phyloP scores from a whole-genome alignment of 2,888 invertebrate species.

The Osmoderma eremita region DNA sequence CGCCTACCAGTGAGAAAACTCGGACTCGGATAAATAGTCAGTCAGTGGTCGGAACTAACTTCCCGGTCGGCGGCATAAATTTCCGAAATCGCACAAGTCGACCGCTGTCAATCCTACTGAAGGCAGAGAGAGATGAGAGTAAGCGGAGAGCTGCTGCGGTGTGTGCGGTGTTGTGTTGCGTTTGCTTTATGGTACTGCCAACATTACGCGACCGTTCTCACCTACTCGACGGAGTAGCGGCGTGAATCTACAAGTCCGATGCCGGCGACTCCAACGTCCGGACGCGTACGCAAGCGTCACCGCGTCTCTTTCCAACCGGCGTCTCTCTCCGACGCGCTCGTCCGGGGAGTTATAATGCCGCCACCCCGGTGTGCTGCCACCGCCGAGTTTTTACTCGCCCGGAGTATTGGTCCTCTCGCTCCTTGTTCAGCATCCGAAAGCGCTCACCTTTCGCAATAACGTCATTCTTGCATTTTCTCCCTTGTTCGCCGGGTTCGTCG shows the following conservation, averaged over 20 bases:
- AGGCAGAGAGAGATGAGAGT: no score
- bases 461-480: constrained; percentile 26
- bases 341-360: constrained; percentile 21
- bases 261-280: constrained; percentile 45
- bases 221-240: constrained; percentile 43
- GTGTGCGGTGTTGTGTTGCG: constrained; percentile 32
- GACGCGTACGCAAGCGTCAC: constrained; percentile 49
- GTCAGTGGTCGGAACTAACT: not conserved
- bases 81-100: constrained; percentile 24
- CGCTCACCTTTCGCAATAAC: constrained; percentile 29
- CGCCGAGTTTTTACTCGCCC: constrained; percentile 25
- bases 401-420: constrained; percentile 1
- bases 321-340: constrained; percentile 7
- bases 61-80: constrained; percentile 8
- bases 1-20: constrained; percentile 11
- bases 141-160: constrained; percentile 1
- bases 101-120: constrained; percentile 17
- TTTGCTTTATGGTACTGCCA: constrained; percentile 33
- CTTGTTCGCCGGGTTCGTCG: constrained; percentile 16
- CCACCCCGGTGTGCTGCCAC: constrained; percentile 4
- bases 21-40: not conserved
- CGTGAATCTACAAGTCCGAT: constrained; percentile 46
- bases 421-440: constrained; percentile 3
- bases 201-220: constrained; percentile 44
- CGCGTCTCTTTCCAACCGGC: constrained; percentile 35